Conservation (phyloP, 2,797 vertebrate genomes). For the Lemur catta region DNA sequence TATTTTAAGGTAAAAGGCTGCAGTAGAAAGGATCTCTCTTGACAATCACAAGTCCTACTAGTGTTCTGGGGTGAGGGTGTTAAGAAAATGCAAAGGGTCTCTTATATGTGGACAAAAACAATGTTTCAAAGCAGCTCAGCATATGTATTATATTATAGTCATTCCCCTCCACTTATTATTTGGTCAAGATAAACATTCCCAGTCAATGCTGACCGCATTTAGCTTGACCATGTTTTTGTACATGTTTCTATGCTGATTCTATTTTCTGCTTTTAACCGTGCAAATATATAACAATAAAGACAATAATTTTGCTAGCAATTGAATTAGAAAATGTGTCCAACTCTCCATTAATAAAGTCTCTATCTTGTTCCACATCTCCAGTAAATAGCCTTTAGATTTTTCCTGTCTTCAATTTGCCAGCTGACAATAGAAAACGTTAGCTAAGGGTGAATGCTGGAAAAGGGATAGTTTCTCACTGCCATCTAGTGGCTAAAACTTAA, state of each 20-base stretch:
- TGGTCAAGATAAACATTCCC: conserved; percentile 29
- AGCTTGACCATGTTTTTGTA: background rate
- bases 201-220: conserved; percentile 35
- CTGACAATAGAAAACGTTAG: conserved; percentile 10
- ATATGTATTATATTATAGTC: background rate
- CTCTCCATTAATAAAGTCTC: conserved; percentile 46
- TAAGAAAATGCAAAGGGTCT: conserved; percentile 19
- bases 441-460: background rate
- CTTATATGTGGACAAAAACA: background rate
- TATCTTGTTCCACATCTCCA: conserved; percentile 57
- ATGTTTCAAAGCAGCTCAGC: conserved; percentile 1
- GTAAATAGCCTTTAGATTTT: conserved; percentile 44
- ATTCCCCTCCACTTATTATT: background rate
- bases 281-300: conserved; percentile 61
- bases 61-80: background rate
- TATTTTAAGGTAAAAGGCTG: background rate
- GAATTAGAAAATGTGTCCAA: conserved; percentile 54
- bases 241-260: conserved; percentile 33
- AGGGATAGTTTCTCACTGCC: conserved; percentile 69
- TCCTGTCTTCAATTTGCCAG: conserved; percentile 13
- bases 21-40: background rate
- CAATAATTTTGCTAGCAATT: conserved; percentile 61
- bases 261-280: conserved; percentile 26
- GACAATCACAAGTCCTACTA: background rate
- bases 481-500: conserved; percentile 73